These are phyloP conservation scores for Hirtodrosophila cameraria DNA, from an alignment of 2,888 invertebrate species.

Conservation along the genomic window DNA sequence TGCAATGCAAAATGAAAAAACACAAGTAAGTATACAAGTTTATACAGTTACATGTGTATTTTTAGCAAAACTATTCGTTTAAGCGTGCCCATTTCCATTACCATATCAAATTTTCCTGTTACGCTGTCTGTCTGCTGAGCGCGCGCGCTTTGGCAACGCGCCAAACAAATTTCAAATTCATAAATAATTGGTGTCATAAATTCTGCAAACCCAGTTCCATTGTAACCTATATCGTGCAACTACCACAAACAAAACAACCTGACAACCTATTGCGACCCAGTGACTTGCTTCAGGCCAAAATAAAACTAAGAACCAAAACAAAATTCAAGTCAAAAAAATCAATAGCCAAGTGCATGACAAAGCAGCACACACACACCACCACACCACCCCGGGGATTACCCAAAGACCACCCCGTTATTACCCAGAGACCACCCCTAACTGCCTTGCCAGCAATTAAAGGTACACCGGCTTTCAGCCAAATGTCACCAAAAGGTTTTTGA, in stretches of 20 bases:
- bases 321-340: constrained; percentile 52
- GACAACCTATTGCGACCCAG: constrained; percentile 55
- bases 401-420: neutral
- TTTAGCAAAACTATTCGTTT: constrained; percentile 10
- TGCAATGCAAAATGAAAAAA: constrained; percentile 16
- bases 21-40: constrained; percentile 10
- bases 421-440: constrained; percentile 11
- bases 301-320: constrained; percentile 28
- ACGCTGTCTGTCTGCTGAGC: constrained; percentile 18
- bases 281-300: constrained; percentile 57
- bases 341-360: constrained; percentile 67
- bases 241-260: neutral
- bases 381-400: neutral
- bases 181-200: constrained; percentile 79
- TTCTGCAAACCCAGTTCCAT: constrained; percentile 16
- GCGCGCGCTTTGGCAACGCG: constrained; percentile 59
- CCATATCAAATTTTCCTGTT: constrained; percentile 39
- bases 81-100: constrained; percentile 17
- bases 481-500: constrained; percentile 77
- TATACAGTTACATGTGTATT: neutral
- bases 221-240: constrained; percentile 5
- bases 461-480: constrained; percentile 67
- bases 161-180: constrained; percentile 79
- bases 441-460: constrained; percentile 59
- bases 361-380: constrained; percentile 11